Evolutionary conservation across 2,888 invertebrate species (phyloP).

Genomic region (Linnaemya vulpina): DNA sequence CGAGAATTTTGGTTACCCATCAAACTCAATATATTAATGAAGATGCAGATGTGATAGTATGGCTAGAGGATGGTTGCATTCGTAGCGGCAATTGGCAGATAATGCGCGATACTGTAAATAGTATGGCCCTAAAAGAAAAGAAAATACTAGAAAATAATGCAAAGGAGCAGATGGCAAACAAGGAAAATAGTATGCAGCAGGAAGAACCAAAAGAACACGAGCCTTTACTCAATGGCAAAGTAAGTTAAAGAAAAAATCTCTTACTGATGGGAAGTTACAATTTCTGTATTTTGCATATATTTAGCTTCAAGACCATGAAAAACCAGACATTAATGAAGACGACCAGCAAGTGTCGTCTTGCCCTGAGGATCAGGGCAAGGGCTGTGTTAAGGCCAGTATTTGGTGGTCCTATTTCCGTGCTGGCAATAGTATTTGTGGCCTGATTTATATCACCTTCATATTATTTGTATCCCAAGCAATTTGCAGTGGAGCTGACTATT

Average conservation of each 20-base stretch:
- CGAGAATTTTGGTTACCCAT: constrained; percentile 90
- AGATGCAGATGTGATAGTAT: constrained; percentile 85
- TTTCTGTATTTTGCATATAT: not conserved
- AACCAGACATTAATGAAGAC: constrained; percentile 70
- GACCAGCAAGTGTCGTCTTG: constrained; percentile 77
- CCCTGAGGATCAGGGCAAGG: constrained; percentile 83
- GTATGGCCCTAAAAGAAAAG: constrained; percentile 75
- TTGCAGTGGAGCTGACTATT: constrained; percentile 86
- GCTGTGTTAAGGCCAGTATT: constrained; percentile 81
- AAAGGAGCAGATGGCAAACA: not conserved
- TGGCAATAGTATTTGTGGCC: constrained; percentile 84
- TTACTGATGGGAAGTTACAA: not conserved
- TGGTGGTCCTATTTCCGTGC: constrained; percentile 83
- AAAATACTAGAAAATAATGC: not conserved
- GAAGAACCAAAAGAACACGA: constrained; percentile 75
- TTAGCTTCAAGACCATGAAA: not conserved
- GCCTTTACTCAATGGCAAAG: constrained; percentile 63
- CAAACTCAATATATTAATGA: constrained; percentile 88
- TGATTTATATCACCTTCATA: constrained; percentile 83
- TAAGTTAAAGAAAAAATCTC: not conserved
- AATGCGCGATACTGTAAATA: constrained; percentile 76
- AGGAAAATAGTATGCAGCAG: constrained; percentile 66
- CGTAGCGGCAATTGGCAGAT: constrained; percentile 84
- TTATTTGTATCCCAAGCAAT: constrained; percentile 84
- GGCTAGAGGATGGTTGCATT: constrained; percentile 85